Base-by-base conservation (phyloP, 2,797 vertebrate genomes). In the Eulemur albifrons region DNA sequence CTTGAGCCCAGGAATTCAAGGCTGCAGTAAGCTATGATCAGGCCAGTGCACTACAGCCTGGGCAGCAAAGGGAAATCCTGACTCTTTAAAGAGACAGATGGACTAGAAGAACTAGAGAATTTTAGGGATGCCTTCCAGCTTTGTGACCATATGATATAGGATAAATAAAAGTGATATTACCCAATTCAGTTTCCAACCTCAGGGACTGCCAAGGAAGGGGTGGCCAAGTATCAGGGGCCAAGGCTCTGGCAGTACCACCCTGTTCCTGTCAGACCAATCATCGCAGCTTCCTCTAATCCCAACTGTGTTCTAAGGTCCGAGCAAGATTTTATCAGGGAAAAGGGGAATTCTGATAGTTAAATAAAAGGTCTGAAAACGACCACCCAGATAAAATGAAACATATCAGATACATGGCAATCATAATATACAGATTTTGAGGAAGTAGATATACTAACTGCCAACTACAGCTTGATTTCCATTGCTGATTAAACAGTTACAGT, bases 321-420 rank as follows among this genome's bases (percentile, higher is more conserved):
- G 32, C 67, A 38, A 57, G 45, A 85, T 23, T 86, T 93, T 81
- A 70, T 54, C 48, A 75, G 73, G 52, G 23, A 92, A 93, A 87
- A 67, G 7, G 9, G 18, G 30, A 79, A 59, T 57, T 84, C 20
- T 95, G 57, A 88, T 50, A 10, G 5, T 72, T 77, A 80, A 84
- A 40, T n/a, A 75, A 70, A 82, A 88, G 48, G 38, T 43, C 17
- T 95, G 50, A 90, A 94, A 95, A 93, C 17, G 25, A 75, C 18
- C 11, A 73, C 77, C 15, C 32, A 70, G 50, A 59, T 61, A 84
- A 88, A 92, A 77, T 59, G 9, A 91, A 90, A 82, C 43, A 15
- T 52, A 89, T 57, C 43, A 86, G 30, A 52, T 6, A 93, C 12
- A 61, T 13, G n/a, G 30, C 18, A 59, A 76, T 65, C 48, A 77